These are phyloP conservation scores for Monopis laevigella DNA, from an alignment of 2,888 invertebrate genomes.

Conservation along the genomic window DNA sequence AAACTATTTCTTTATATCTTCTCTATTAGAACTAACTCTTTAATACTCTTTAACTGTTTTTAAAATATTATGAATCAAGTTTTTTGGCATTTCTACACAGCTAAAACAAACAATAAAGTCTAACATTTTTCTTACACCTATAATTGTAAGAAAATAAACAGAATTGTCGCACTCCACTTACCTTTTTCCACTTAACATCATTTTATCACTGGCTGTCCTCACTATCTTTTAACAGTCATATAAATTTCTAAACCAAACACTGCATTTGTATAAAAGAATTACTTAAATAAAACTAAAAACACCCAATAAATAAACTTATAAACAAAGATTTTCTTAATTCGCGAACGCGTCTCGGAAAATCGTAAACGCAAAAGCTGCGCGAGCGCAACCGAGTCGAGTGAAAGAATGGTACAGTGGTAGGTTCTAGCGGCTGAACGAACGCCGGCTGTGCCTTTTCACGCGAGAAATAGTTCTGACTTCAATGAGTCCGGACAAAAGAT, in stretches of 20 bases:
- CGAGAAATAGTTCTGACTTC: conserved; percentile 36
- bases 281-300: conserved; percentile 1
- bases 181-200: conserved; percentile 47
- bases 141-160: not conserved
- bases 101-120: too few species aligned
- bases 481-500: conserved; percentile 26
- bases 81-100: too few species aligned
- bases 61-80: too few species aligned
- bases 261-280: not conserved
- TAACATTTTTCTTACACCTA: too few species aligned
- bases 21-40: too few species aligned
- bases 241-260: conserved; percentile 17
- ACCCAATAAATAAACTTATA: conserved; percentile 1
- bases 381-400: not conserved
- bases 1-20: too few species aligned
- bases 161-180: conserved; percentile 36
- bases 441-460: conserved; percentile 42
- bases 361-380: conserved; percentile 10
- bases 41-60: too few species aligned
- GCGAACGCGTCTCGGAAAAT: too few species aligned
- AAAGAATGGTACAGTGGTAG: not conserved
- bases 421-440: conserved; percentile 22
- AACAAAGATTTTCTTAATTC: too few species aligned
- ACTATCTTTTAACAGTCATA: conserved; percentile 24
- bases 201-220: conserved; percentile 36